Evolutionary conservation across 2,797 vertebrate genomes (phyloP), one percentile per base, ranked within the genome.

Genomic region (Diglossa cyanea): DNA sequence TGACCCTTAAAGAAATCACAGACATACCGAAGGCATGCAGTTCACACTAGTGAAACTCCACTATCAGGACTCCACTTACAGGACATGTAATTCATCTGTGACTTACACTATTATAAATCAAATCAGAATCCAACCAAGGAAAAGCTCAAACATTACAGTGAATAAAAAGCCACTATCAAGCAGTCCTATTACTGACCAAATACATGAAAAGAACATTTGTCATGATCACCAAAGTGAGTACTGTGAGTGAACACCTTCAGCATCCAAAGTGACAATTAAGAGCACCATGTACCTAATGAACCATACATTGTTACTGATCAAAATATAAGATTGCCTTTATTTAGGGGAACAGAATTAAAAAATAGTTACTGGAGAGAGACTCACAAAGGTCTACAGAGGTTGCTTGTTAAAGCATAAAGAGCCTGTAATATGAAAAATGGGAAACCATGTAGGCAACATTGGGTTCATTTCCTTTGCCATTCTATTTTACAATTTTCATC

Each of bases 371-470:
- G 26, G 10, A 60, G 3, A 37, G 23, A 67, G 23, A 35, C 16
- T 67, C 33, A 7, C 10, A 67, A 74, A 54, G 40, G 17, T 50
- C n/a, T 9, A 45, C 11, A 33, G 68, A 84, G 9, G 20, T 5
- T 50, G 11, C 10, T 31, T 67, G 17, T 21, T 33, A 86, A 61
- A 47, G 23, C 60, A 1, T 40, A 81, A 58, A 28, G 39, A 73
- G 21, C 7, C 13, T 67, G 10, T 39, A 81, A 62, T n/a, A 50
- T 16, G 7, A 61, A 66, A 35, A 87, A 63, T 9, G 1, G 7
- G 5, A 60, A 84, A 85, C 2, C 0, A 0, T 15, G 44, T 11
- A 60, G 85, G 37, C 37, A 93, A 60, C 17, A 35, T 0, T 17
- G 31, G 2, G n/a, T 58, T 50, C 12, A 48, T 37, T 51, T 70